Conservation (phyloP, 2,797 vertebrate species). For the Melanotaenia parkinsoni region DNA sequence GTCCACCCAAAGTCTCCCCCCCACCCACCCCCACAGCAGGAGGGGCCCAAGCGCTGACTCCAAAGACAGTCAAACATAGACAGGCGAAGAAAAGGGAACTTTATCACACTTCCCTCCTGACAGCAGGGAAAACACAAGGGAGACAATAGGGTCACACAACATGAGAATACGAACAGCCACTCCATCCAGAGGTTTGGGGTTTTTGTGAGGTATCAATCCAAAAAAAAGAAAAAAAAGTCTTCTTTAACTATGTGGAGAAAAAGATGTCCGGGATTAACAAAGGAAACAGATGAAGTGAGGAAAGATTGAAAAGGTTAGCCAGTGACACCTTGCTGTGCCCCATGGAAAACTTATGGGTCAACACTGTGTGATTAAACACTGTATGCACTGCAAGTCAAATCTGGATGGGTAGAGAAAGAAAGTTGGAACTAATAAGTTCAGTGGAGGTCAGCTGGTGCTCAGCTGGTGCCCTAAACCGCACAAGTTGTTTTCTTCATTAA, state of each 20-base stretch:
- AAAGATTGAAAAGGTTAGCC: slow-evolving; percentile 66
- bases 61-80: slow-evolving; percentile 66
- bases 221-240: slow-evolving; percentile 11
- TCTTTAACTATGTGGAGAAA: slow-evolving; percentile 29
- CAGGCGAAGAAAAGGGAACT: slow-evolving; percentile 59
- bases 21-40: slow-evolving; percentile 20
- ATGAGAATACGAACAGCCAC: slow-evolving; percentile 39
- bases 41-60: slow-evolving; percentile 34
- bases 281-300: slow-evolving; percentile 60
- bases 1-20: slow-evolving; percentile 39
- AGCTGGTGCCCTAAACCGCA: slow-evolving; percentile 23
- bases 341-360: slow-evolving; percentile 60
- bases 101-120: slow-evolving; percentile 75
- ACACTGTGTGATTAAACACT: slow-evolving; percentile 66
- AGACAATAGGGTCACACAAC: slow-evolving; percentile 57
- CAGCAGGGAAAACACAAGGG: slow-evolving; percentile 53
- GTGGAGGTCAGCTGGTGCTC: neutral
- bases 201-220: neutral
- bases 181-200: slow-evolving; percentile 40
- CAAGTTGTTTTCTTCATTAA: slow-evolving; percentile 24
- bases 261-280: slow-evolving; percentile 35
- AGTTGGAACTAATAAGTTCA: slow-evolving; percentile 9
- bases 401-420: slow-evolving; percentile 7
- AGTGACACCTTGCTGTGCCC: slow-evolving; percentile 61
- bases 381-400: slow-evolving; percentile 50